Conservation (phyloP, 2,113 vertebrate species). For the Antechinus flavipes region DNA sequence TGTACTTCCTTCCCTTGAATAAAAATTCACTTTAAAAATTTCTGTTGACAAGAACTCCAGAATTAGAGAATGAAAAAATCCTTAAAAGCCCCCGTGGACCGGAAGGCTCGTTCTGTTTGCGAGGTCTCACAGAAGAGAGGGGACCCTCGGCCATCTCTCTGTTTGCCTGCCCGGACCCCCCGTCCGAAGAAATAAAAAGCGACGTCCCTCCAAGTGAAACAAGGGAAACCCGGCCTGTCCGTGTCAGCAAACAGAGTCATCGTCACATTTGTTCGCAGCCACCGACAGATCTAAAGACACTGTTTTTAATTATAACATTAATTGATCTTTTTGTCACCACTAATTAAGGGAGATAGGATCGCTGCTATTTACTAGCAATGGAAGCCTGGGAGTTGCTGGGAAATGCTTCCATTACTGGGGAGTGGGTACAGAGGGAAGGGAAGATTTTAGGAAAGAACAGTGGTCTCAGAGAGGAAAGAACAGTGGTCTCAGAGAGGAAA, state of each 20-base stretch:
- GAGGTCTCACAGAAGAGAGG: not conserved
- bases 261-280: slow-evolving; percentile 68
- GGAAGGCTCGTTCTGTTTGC: slow-evolving; percentile 53
- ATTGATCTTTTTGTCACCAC: slow-evolving; percentile 83
- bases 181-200: slow-evolving; percentile 51
- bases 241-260: slow-evolving; percentile 58
- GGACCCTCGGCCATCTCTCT: not conserved
- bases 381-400: slow-evolving; percentile 69
- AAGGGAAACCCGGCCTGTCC: slow-evolving; percentile 51
- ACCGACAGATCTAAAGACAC: slow-evolving; percentile 80
- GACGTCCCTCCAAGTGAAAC: slow-evolving; percentile 35
- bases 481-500: slow-evolving; percentile 39
- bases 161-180: slow-evolving; percentile 56
- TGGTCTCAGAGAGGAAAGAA: slow-evolving; percentile 26
- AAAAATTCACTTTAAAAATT: not conserved
- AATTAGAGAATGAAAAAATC: slow-evolving; percentile 58
- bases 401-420: slow-evolving; percentile 71
- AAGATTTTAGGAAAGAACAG: slow-evolving; percentile 37
- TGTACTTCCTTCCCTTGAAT: not conserved
- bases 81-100: slow-evolving; percentile 63
- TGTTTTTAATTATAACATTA: slow-evolving; percentile 85
- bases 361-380: slow-evolving; percentile 76
- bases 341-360: slow-evolving; percentile 85
- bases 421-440: slow-evolving; percentile 28
- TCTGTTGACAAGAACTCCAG: slow-evolving; percentile 56